Conservation (phyloP, 2,888 invertebrate species). For the Machimus rusticus region DNA sequence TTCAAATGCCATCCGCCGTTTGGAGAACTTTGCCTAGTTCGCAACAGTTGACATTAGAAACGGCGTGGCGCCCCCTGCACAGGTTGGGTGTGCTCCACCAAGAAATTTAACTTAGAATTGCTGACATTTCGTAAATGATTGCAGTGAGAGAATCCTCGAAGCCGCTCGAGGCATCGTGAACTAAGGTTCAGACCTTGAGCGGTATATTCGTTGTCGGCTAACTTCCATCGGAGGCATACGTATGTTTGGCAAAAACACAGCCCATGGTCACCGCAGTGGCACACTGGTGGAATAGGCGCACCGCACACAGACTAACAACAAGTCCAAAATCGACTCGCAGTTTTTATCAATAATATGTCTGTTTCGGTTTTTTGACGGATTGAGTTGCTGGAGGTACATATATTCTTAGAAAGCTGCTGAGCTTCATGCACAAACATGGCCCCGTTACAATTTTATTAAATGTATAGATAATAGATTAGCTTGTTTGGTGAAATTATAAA, state of each 20-base stretch:
- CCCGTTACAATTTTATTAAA: too few species aligned
- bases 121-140: conserved; percentile 12
- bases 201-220: neutral
- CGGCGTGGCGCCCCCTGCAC: neutral
- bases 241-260: neutral
- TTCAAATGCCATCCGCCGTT: conserved; percentile 2
- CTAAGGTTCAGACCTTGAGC: conserved; percentile 10
- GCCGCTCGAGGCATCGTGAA: neutral
- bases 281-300: too few species aligned
- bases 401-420: too few species aligned
- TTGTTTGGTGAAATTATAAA: too few species aligned
- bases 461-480: too few species aligned
- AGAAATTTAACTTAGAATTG: neutral
- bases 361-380: too few species aligned
- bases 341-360: too few species aligned
- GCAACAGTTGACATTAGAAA: conserved; percentile 23
- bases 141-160: neutral
- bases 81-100: neutral
- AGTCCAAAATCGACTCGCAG: too few species aligned
- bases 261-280: neutral
- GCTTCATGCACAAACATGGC: too few species aligned
- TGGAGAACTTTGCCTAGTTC: conserved; percentile 4
- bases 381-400: too few species aligned
- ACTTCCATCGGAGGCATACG: neutral
- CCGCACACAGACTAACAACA: too few species aligned